Evolutionary conservation across 2,888 invertebrate species (phyloP), one percentile per base, ranked within the genome.

Genomic region (Coelogynopora nodosa): DNA sequence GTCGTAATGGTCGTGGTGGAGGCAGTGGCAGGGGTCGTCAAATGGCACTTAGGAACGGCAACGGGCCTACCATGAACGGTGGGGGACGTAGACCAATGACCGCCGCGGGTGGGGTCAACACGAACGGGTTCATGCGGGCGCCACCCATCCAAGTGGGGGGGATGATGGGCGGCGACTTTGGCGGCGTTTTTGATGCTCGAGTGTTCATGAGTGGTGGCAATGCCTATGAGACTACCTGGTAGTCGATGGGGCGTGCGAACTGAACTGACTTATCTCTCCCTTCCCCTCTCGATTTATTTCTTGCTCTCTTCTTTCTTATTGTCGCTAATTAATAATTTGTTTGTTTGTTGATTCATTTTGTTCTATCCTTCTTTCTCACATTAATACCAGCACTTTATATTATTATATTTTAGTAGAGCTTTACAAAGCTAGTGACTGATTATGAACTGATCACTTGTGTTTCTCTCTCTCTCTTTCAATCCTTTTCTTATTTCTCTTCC

Each of bases 1-100:
- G 93, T 26, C 67, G 88, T 13, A 87, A 88, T 0, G 87, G 88
- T 28, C 87, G 89, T 67, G 89, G 88, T 0, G 81, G 89, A 10
- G 29, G 86, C 27, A 87, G 88, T 26, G 84, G 88, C 13, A n/a
- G n/a, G n/a, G 89, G 89, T 23, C 84, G 89, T 0, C n/a, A n/a
- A n/a, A n/a, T n/a, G n/a, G n/a, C n/a, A n/a, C n/a, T n/a, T n/a
- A n/a, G n/a, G n/a, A n/a, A n/a, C n/a, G 84, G 88, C 28, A 74
- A 5, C 31, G 88, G 23, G 87, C 88, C 0, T 18, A 18, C 10
- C 18, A 49, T 49, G 49, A 49, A 49, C 49, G 49, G 49, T 49
- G n/a, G n/a, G n/a, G n/a, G n/a, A n/a, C 49, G 49, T 13, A 5
- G 49, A 13, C 49, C 49, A 49, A 49, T 49, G 49, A 5, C 49